Evolutionary conservation across 2,888 invertebrate species (phyloP).

Genomic region (Lasioglossum oenotherae): DNA sequence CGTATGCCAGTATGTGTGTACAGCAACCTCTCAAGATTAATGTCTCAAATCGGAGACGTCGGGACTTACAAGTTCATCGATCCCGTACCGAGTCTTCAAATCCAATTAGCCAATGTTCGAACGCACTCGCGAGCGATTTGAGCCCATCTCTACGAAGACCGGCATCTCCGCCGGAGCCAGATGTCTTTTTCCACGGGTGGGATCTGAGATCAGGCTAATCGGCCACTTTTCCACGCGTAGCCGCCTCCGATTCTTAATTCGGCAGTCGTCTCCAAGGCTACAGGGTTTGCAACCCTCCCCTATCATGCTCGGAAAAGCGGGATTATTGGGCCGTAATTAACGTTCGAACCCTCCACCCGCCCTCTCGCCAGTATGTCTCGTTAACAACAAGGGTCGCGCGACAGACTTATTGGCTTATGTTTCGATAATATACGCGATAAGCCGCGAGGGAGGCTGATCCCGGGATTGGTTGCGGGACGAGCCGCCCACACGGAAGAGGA

Average conservation of each 20-base stretch:
- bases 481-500: neutral
- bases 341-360: slow-evolving; percentile 46
- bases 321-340: slow-evolving; percentile 69
- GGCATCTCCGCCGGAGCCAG: slow-evolving; percentile 28
- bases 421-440: slow-evolving; percentile 62
- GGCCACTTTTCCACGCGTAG: slow-evolving; percentile 35
- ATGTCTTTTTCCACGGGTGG: slow-evolving; percentile 37
- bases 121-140: neutral
- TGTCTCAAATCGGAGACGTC: neutral
- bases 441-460: slow-evolving; percentile 36
- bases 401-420: slow-evolving; percentile 66
- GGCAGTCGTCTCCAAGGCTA: slow-evolving; percentile 67
- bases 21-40: neutral
- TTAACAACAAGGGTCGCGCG: slow-evolving; percentile 22
- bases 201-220: slow-evolving; percentile 15
- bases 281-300: slow-evolving; percentile 15
- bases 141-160: neutral
- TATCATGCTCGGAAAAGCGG: slow-evolving; percentile 41
- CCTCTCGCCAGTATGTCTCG: neutral
- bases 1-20: neutral
- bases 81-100: neutral
- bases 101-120: neutral
- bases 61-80: neutral
- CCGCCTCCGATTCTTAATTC: slow-evolving; percentile 67
- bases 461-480: slow-evolving; percentile 28